These are phyloP conservation scores for Amblyjoppa proteus DNA, from an alignment of 2,888 invertebrate species.

Conservation along the genomic window DNA sequence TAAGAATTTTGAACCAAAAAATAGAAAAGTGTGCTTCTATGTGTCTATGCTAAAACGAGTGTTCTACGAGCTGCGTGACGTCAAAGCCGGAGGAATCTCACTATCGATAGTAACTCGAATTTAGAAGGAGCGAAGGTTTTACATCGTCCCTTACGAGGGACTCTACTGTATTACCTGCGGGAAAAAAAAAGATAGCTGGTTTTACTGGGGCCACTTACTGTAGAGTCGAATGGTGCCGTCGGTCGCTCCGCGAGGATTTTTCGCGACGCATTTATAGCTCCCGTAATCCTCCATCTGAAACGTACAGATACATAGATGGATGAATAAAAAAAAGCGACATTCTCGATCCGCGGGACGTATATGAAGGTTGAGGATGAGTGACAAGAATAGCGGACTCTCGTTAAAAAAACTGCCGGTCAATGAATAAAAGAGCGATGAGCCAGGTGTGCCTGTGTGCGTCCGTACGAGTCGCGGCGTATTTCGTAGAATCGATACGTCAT, in stretches of 20 bases:
- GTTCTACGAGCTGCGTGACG: background rate
- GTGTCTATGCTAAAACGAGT: background rate
- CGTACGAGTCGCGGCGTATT: slow-evolving; percentile 6
- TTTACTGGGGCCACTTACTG: slow-evolving; percentile 88
- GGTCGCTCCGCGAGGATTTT: slow-evolving; percentile 96
- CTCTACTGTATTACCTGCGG: background rate
- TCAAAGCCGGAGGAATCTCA: background rate
- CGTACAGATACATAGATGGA: slow-evolving; percentile 53
- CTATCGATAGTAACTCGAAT: background rate
- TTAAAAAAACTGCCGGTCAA: slow-evolving; percentile 58
- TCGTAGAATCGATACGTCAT: slow-evolving; percentile 54
- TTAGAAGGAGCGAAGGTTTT: background rate
- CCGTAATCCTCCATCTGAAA: slow-evolving; percentile 92
- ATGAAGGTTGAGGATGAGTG: slow-evolving; percentile 36
- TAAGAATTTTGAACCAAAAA: background rate
- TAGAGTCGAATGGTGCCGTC: slow-evolving; percentile 95
- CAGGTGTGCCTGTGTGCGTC: background rate
- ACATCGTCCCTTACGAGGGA: background rate
- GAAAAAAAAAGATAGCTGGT: slow-evolving; percentile 18
- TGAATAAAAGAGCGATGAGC: slow-evolving; percentile 37
- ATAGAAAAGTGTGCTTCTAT: background rate
- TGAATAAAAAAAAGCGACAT: background rate
- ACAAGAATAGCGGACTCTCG: slow-evolving; percentile 40
- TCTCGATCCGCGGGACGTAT: background rate
- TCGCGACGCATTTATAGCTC: slow-evolving; percentile 94